Evolutionary conservation across 1,140 invertebrate species (phyloP).

Genomic region (Drosophila arizonae): DNA sequence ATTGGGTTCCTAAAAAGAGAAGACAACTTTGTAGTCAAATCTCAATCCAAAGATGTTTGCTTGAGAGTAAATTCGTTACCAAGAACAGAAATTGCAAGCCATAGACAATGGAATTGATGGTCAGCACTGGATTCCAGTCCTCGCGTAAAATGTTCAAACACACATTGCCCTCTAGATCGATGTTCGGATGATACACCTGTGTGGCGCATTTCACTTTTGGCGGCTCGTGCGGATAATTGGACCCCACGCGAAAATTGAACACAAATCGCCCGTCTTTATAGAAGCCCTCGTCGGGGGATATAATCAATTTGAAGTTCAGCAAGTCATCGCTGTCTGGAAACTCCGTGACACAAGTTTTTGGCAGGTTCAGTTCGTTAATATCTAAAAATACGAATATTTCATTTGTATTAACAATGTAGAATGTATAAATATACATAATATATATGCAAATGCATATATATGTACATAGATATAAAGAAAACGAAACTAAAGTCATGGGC

Average conservation of each 20-base stretch:
- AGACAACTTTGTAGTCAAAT: background rate
- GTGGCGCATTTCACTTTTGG: slow-evolving; percentile 98
- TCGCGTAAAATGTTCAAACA: slow-evolving; percentile 97
- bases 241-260: slow-evolving; percentile 98
- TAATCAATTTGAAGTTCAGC: slow-evolving; percentile 97
- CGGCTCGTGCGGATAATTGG: slow-evolving; percentile 98
- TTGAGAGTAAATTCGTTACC: slow-evolving; percentile 85
- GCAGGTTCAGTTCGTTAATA: slow-evolving; percentile 98
- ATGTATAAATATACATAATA: too few species aligned
- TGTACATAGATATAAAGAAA: background rate
- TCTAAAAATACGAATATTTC: slow-evolving; percentile 85
- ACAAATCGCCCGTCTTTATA: slow-evolving; percentile 96
- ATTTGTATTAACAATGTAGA: slow-evolving; percentile 3
- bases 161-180: slow-evolving; percentile 97
- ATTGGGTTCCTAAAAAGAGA: slow-evolving; percentile 93
- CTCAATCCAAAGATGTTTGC: background rate
- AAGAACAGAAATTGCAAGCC: slow-evolving; percentile 98
- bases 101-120: slow-evolving; percentile 99
- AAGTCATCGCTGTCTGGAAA: slow-evolving; percentile 98
- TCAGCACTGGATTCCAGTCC: slow-evolving; percentile 99
- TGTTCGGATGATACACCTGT: slow-evolving; percentile 97
- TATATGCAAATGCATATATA: too few species aligned
- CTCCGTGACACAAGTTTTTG: slow-evolving; percentile 97
- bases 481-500: background rate
- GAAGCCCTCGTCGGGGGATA: slow-evolving; percentile 99